phyloP scores from a whole-genome alignment of 2,113 vertebrate species.

The Microtus pennsylvanicus region DNA sequence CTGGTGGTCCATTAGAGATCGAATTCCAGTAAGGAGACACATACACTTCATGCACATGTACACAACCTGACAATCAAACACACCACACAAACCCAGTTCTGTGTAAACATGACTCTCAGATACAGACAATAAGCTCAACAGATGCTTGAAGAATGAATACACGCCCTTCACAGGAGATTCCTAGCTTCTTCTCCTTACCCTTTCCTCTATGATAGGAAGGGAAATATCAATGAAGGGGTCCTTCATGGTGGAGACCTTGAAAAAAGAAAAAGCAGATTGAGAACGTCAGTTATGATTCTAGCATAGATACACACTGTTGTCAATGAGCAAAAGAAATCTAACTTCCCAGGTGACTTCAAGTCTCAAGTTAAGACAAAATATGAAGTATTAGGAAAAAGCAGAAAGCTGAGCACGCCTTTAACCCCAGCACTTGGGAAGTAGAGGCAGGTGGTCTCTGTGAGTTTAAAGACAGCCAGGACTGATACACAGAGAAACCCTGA shows the following conservation, averaged over 20 bases:
- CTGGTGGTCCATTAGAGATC: neutral
- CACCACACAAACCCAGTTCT: neutral
- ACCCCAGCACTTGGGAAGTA: neutral
- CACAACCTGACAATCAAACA: conserved; percentile 3
- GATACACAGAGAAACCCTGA: neutral
- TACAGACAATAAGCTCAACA: neutral
- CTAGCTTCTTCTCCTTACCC: conserved; percentile 90
- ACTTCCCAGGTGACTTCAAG: conserved; percentile 15
- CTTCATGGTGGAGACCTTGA: conserved; percentile 96
- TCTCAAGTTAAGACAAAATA: conserved; percentile 46
- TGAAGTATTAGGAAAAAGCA: conserved; percentile 26
- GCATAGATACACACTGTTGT: neutral
- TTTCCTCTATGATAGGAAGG: conserved; percentile 97
- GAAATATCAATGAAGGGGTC: conserved; percentile 99
- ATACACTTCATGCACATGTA: neutral
- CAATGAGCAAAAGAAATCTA: conserved; percentile 47
- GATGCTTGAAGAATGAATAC: neutral
- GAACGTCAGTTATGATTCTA: conserved; percentile 58
- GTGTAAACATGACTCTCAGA: neutral
- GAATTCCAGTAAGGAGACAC: conserved; percentile 46
- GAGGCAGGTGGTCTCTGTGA: neutral
- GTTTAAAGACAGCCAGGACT: neutral
- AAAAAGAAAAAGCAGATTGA: conserved; percentile 79
- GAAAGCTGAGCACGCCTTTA: neutral
- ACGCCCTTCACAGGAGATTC: conserved; percentile 1